phyloP scores from a whole-genome alignment of 37 sponge, comb jelly and placozoan species.

The Sycon ciliatum region DNA sequence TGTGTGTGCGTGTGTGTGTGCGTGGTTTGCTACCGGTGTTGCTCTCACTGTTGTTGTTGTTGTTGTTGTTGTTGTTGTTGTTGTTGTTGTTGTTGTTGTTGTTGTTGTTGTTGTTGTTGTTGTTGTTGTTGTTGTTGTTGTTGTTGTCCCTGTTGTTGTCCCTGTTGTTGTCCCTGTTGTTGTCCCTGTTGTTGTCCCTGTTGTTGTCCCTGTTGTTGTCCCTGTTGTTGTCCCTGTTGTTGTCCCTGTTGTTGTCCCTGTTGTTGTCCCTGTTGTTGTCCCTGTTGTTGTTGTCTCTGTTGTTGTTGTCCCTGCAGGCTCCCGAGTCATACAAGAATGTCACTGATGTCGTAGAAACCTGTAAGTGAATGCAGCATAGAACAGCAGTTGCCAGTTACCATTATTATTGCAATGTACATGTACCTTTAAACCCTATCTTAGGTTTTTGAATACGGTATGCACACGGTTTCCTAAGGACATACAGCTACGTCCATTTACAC shows the following conservation, averaged over 20 bases:
- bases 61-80: slow-evolving; percentile 8
- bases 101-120: no score
- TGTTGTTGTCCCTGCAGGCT: slow-evolving; percentile 40
- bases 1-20: neutral
- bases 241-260: neutral
- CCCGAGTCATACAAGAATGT: slow-evolving; percentile 99
- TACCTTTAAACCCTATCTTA: no score
- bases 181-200: neutral
- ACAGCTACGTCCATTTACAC: no score
- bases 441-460: no score
- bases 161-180: no score
- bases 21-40: neutral
- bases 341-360: slow-evolving; percentile 95
- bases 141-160: slow-evolving; percentile 51
- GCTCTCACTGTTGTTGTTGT: neutral
- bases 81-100: neutral
- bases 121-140: slow-evolving; percentile 8
- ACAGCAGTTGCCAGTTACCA: no score
- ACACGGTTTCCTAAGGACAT: no score
- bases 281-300: slow-evolving; percentile 16
- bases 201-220: neutral
- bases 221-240: neutral
- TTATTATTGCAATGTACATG: neutral
- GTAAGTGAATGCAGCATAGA: slow-evolving; percentile 60
- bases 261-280: neutral